Conservation (phyloP, 1,140 invertebrate species). For the Eumeta japonica region DNA sequence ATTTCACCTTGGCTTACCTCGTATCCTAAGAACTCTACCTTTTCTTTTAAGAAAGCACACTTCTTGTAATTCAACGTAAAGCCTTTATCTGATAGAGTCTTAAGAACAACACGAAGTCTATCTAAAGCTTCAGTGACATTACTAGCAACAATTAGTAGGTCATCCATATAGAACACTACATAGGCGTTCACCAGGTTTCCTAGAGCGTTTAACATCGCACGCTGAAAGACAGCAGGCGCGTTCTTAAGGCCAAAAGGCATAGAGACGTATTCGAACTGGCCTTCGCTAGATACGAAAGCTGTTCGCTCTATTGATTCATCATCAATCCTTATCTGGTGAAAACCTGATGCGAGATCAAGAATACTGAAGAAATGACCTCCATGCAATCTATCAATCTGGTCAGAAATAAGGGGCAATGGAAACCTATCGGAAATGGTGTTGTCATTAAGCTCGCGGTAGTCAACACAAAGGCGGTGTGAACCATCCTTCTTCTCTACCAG, state of each 20-base stretch:
- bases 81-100: slow-evolving; percentile 5
- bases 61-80: slow-evolving; percentile 8
- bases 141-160: slow-evolving; percentile 10
- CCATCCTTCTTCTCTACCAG: slow-evolving; percentile 23
- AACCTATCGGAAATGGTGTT: slow-evolving; percentile 34
- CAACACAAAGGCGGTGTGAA: slow-evolving; percentile 24
- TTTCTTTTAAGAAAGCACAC: slow-evolving; percentile 4
- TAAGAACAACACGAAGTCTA: slow-evolving; percentile 1
- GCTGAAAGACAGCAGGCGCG: slow-evolving; percentile 20
- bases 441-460: slow-evolving; percentile 50
- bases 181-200: slow-evolving; percentile 1
- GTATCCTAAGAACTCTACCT: slow-evolving; percentile 14
- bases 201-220: slow-evolving; percentile 11
- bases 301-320: slow-evolving; percentile 34
- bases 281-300: slow-evolving; percentile 37
- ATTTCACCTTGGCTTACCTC: slow-evolving; percentile 11
- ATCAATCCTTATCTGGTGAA: slow-evolving; percentile 45
- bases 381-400: slow-evolving; percentile 32
- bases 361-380: slow-evolving; percentile 15
- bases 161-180: too few species aligned
- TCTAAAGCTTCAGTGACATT: slow-evolving; percentile 10
- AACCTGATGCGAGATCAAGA: slow-evolving; percentile 45
- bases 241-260: slow-evolving; percentile 28
- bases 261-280: slow-evolving; percentile 21
- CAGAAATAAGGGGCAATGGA: slow-evolving; percentile 55